Evolutionary conservation across 2,113 vertebrate genomes (phyloP).

Genomic region (Myiozetetes cayanensis): DNA sequence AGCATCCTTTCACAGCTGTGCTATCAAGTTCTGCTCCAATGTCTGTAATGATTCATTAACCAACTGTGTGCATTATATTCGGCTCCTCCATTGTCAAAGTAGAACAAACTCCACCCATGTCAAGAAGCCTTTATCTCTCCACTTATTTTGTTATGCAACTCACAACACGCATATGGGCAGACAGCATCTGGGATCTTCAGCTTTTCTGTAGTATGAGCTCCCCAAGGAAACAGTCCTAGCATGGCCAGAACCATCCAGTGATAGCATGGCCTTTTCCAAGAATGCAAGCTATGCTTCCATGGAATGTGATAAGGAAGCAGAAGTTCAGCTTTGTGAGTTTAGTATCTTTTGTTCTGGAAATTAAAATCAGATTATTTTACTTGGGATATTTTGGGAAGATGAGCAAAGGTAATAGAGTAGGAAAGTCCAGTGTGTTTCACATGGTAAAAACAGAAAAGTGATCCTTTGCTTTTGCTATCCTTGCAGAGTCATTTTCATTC

Average conservation of each 20-base stretch:
- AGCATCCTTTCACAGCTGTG: neutral
- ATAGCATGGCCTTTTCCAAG: neutral
- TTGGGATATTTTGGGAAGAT: neutral
- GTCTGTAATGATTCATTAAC: neutral
- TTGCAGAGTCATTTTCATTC: neutral
- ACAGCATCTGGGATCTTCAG: neutral
- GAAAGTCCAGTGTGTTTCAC: neutral
- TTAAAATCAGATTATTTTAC: neutral
- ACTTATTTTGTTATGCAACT: neutral
- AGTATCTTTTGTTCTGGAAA: neutral
- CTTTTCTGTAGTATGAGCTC: neutral
- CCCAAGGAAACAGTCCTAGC: neutral
- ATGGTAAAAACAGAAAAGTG: neutral
- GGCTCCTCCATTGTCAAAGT: neutral
- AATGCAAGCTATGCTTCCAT: neutral
- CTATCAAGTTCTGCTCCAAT: neutral
- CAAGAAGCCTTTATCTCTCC: neutral
- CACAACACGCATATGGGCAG: neutral
- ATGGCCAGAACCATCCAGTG: neutral
- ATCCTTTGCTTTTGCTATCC: neutral
- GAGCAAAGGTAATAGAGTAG: neutral
- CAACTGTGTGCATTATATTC: neutral
- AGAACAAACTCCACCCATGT: neutral
- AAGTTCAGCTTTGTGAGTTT: neutral
- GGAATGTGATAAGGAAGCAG: neutral